These are phyloP conservation scores for Tenthredo distinguenda DNA, from an alignment of 2,888 invertebrate species.

Conservation along the genomic window DNA sequence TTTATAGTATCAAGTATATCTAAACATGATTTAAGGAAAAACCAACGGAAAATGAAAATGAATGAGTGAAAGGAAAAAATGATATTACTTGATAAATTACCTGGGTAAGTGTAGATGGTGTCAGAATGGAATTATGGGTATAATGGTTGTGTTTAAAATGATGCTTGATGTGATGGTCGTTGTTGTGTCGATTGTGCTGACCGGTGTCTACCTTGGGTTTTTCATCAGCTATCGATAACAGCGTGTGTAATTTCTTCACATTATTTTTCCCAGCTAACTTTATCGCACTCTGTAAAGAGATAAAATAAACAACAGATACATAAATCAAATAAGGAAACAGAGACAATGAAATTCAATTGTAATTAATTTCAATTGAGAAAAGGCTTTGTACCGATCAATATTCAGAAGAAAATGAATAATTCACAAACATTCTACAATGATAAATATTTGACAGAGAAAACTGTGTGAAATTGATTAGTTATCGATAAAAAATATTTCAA, in stretches of 20 bases:
- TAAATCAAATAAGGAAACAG: background rate
- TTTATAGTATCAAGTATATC: background rate
- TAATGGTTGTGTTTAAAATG: slow-evolving; percentile 77
- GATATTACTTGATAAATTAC: slow-evolving; percentile 62
- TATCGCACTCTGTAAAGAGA: slow-evolving; percentile 79
- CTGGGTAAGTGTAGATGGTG: slow-evolving; percentile 76
- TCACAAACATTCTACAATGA: too few species aligned
- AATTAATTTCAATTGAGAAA: background rate
- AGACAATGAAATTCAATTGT: background rate
- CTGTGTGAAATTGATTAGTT: background rate
- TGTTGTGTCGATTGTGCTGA: slow-evolving; percentile 80
- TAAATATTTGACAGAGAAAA: background rate
- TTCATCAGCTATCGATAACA: slow-evolving; percentile 80
- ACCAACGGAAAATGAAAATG: background rate
- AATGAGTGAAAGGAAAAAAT: background rate
- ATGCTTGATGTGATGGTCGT: slow-evolving; percentile 77
- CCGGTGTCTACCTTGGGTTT: slow-evolving; percentile 82
- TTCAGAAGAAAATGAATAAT: too few species aligned
- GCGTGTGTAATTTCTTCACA: slow-evolving; percentile 80
- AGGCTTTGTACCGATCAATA: too few species aligned
- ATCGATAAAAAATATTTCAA: background rate
- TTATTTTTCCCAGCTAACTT: slow-evolving; percentile 82
- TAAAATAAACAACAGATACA: slow-evolving; percentile 26
- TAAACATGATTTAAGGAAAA: background rate
- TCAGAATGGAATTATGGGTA: slow-evolving; percentile 77